Evolutionary conservation across 2,113 vertebrate genomes (phyloP).

Genomic region (Penelope pileata): DNA sequence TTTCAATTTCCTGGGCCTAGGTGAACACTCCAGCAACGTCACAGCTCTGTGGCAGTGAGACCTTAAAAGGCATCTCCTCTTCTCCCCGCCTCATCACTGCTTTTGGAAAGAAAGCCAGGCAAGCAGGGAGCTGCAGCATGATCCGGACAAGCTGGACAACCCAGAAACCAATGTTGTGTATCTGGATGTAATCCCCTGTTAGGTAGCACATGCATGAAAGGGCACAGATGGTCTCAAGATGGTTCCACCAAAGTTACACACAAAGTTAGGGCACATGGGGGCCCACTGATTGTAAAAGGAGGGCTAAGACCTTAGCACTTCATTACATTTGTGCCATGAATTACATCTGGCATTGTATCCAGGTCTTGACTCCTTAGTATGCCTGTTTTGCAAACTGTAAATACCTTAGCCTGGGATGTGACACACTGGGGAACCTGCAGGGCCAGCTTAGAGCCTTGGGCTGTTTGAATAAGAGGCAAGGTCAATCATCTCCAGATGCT

Average conservation of each 20-base stretch:
- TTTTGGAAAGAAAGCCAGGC: background rate
- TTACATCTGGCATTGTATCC: background rate
- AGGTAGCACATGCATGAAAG: background rate
- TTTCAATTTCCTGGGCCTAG: background rate
- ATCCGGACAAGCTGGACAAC: background rate
- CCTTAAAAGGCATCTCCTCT: background rate
- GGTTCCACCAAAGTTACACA: background rate
- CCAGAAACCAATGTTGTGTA: background rate
- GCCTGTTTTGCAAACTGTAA: slow-evolving; percentile 3
- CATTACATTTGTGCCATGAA: background rate
- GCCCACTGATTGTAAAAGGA: background rate
- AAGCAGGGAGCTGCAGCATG: background rate
- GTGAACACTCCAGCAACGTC: background rate
- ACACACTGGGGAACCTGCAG: slow-evolving; percentile 3
- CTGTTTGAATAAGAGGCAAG: background rate
- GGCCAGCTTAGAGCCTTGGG: background rate
- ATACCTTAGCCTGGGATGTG: background rate
- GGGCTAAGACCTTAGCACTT: background rate
- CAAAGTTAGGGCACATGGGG: background rate
- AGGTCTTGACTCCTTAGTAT: background rate
- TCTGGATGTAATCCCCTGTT: background rate
- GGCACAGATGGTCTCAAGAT: background rate
- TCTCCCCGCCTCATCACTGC: background rate
- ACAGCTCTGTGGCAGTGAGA: background rate
- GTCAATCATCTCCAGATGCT: slow-evolving; percentile 3